Evolutionary conservation across 2,113 vertebrate genomes (phyloP), one percentile per base, ranked within the genome.

Genomic region (Calyptommatus sinebrachiatus): DNA sequence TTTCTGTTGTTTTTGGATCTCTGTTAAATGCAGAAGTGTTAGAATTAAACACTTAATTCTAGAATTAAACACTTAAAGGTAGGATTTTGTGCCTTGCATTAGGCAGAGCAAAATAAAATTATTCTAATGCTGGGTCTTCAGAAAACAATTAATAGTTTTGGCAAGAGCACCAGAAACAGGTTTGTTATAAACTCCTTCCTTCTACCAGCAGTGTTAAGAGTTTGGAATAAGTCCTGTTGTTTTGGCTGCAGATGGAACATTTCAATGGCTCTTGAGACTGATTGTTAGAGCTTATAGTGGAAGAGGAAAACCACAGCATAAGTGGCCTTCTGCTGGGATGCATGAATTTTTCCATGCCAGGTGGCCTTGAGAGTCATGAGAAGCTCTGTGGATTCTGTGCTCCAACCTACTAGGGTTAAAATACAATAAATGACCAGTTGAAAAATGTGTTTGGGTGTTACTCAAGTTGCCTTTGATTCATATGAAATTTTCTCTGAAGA

Each of bases 81-180:
- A 50, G 24, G 31, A 28, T 61, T 31, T 45, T 35, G 16, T 67
- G 45, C 8, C 5, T 70, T 71, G 26, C 41, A 12, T 61, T 28
- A 71, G 77, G 50, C 53, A 78, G 60, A 61, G 61, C 41, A 71
- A 35, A 57, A 78, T 61, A 61, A 71, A 35, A 57, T 70, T 61
- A 71, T 78, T 78, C 61, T 71, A 70, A 70, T 70, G n/a, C 67
- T 69, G 5, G 18, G 22, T 61, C 50, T 60, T 78, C 29, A 8
- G 31, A 70, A 31, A 35, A 70, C 76, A 78, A 29, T 57, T 66
- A 69, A 78, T 70, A 60, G 60, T 41, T 41, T 41, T 24, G 70
- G 61, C 20, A 8, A 70, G 66, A 45, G n/a, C 26, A 1, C 20
- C 20, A 28, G 26, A 77, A 77, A 53, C 46, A 68, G 28, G 35